Conservation (phyloP, 2,888 invertebrate species). For the Rosalia funebris region DNA sequence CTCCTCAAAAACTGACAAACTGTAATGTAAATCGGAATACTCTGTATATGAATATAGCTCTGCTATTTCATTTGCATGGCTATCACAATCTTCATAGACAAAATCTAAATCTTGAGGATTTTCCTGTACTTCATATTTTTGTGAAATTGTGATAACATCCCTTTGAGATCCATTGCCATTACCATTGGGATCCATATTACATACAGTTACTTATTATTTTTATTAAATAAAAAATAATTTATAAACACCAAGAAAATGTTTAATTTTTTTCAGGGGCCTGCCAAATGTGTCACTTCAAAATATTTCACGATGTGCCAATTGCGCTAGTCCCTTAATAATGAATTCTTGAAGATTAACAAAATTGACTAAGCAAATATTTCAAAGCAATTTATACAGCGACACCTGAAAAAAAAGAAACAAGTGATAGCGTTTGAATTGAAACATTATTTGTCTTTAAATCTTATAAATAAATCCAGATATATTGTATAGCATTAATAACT, state of each 20-base stretch:
- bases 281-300: background rate
- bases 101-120: conserved; percentile 88
- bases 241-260: background rate
- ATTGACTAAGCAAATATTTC: background rate
- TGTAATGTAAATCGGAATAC: conserved; percentile 89
- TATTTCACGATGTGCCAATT: conserved; percentile 9
- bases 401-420: background rate
- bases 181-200: conserved; percentile 66
- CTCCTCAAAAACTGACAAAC: conserved; percentile 92
- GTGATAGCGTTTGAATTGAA: background rate
- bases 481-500: no score
- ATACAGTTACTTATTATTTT: conserved; percentile 26
- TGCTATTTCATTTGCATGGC: conserved; percentile 89
- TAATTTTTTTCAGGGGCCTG: background rate
- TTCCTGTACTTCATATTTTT: conserved; percentile 65
- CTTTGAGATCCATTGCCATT: conserved; percentile 70
- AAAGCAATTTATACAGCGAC: background rate
- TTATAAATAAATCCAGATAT: no score
- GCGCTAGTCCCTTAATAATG: conserved; percentile 2
- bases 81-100: conserved; percentile 90
- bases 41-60: conserved; percentile 99
- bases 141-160: conserved; percentile 67
- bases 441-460: no score
- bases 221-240: background rate
- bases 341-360: background rate